These are phyloP conservation scores for Brachionichthys hirsutus DNA, from an alignment of 2,113 vertebrate genomes.

Conservation along the genomic window DNA sequence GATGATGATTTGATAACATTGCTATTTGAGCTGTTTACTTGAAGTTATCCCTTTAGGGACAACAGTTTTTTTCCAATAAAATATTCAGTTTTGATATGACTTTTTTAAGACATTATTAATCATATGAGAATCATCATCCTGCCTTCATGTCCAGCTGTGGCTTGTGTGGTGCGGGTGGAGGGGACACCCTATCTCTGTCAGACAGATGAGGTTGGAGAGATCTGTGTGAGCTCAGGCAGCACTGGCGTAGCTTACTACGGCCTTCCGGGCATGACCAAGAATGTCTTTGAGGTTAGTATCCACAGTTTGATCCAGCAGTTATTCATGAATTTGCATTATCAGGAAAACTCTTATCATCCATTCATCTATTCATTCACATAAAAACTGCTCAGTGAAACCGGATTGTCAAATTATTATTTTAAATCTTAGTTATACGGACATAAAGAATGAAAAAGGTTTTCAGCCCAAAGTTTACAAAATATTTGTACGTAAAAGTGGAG, in stretches of 20 bases:
- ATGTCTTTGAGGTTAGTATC: conserved; percentile 87
- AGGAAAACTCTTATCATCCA: no score
- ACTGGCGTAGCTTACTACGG: conserved; percentile 89
- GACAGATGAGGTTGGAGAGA: conserved; percentile 92
- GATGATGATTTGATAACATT: no score
- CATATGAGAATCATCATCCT: neutral
- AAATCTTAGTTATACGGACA: neutral
- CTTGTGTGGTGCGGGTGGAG: conserved; percentile 91
- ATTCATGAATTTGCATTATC: neutral
- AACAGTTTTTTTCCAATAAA: no score
- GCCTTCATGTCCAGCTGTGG: conserved; percentile 71
- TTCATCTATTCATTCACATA: no score
- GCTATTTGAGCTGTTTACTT: no score
- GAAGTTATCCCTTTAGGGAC: no score
- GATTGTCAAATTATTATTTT: neutral
- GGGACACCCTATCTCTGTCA: conserved; percentile 89
- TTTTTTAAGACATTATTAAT: neutral
- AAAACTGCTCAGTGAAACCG: no score
- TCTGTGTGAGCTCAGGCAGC: conserved; percentile 87
- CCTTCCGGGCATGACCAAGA: conserved; percentile 92
- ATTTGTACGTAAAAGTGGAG: no score
- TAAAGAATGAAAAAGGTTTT: no score
- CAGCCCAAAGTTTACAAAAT: no score
- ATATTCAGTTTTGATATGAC: no score
- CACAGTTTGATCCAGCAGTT: neutral